phyloP scores from a whole-genome alignment of 1,140 invertebrate species.

The Piezodorus guildinii region DNA sequence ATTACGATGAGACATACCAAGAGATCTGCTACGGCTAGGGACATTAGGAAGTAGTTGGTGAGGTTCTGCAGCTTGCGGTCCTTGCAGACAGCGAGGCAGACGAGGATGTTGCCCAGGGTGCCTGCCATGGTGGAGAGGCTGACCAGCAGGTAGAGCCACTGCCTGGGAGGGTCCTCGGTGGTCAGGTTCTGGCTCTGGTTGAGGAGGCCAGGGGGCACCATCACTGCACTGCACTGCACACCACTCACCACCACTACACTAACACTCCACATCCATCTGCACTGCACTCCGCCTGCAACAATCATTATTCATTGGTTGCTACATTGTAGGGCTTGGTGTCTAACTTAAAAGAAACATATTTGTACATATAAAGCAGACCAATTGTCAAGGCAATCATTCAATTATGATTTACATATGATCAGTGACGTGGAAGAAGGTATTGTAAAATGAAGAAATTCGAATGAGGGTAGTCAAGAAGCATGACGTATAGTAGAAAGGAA shows the following conservation, averaged over 20 bases:
- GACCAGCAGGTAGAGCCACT: constrained; percentile 67
- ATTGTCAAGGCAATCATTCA: too few relatives aligned
- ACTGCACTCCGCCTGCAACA: background rate
- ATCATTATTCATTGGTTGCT: too few relatives aligned
- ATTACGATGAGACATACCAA: constrained; percentile 83
- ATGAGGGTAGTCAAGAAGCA: too few relatives aligned
- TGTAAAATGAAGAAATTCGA: too few relatives aligned
- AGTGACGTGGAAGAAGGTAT: too few relatives aligned
- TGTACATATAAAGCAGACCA: too few relatives aligned
- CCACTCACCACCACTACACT: background rate
- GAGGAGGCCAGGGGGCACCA: background rate
- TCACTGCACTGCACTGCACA: constrained; percentile 1
- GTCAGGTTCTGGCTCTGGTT: background rate
- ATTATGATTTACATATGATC: too few relatives aligned
- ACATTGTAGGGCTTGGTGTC: too few relatives aligned
- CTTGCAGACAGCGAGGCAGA: constrained; percentile 76
- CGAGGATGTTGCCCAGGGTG: constrained; percentile 80
- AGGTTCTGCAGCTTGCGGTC: constrained; percentile 80
- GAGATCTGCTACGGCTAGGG: constrained; percentile 83
- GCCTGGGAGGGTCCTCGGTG: constrained; percentile 37
- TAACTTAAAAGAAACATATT: too few relatives aligned
- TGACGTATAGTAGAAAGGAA: too few relatives aligned
- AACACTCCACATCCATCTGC: background rate
- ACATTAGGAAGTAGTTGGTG: constrained; percentile 89
- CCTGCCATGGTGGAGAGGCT: constrained; percentile 75